Conservation (phyloP, 2,888 invertebrate species). For the Cryptocephalus moraei region DNA sequence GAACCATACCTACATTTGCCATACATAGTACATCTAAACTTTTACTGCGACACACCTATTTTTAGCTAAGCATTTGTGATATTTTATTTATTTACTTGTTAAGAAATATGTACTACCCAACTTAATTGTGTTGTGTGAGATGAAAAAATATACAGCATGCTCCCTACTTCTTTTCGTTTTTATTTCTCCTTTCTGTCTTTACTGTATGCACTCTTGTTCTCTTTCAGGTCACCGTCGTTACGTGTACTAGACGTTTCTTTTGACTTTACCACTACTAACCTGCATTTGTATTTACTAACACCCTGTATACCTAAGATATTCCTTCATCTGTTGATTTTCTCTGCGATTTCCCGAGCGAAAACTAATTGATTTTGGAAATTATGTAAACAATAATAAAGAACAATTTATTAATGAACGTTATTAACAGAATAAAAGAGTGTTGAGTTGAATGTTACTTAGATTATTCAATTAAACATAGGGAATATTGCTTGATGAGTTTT, state of each 20-base stretch:
- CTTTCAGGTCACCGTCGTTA: constrained; percentile 55
- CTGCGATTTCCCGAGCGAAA: too few species aligned
- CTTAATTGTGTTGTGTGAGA: constrained; percentile 13
- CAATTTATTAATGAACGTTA: too few species aligned
- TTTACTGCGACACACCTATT: neutral
- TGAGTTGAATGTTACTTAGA: too few species aligned
- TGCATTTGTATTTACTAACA: constrained; percentile 10
- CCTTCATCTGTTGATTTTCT: too few species aligned
- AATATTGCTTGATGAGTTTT: too few species aligned
- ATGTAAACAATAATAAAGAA: too few species aligned
- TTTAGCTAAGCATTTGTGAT: constrained; percentile 10
- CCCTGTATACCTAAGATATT: constrained; percentile 1
- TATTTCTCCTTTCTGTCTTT: constrained; percentile 20
- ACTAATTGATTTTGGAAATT: too few species aligned
- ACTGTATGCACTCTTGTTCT: constrained; percentile 36
- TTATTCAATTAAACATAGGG: too few species aligned
- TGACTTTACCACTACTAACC: constrained; percentile 11
- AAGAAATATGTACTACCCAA: constrained; percentile 7
- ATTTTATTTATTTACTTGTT: constrained; percentile 3
- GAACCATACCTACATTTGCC: too few species aligned
- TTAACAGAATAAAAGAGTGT: too few species aligned
- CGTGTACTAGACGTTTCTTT: constrained; percentile 44
- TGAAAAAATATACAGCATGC: constrained; percentile 27
- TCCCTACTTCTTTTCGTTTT: constrained; percentile 19
- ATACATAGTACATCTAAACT: too few species aligned